Evolutionary conservation across 1,140 invertebrate genomes (phyloP).

Genomic region (Zaprionus taronus): DNA sequence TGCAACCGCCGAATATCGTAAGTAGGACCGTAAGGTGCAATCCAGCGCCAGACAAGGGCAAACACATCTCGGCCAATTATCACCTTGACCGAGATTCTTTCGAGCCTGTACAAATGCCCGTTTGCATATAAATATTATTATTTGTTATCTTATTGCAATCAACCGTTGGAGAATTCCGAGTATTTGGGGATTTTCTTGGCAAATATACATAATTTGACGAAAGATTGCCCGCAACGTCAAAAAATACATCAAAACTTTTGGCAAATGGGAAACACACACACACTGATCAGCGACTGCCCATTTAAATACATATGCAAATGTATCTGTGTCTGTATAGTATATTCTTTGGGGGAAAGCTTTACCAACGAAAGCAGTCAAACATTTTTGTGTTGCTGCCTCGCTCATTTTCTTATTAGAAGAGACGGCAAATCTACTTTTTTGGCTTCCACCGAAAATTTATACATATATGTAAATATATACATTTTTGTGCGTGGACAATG

Average conservation of each 20-base stretch:
- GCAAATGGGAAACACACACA: conserved; percentile 42
- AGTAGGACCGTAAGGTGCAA: conserved; percentile 26
- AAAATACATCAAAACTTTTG: conserved; percentile 76
- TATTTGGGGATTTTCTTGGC: conserved; percentile 38
- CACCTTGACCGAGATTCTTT: conserved; percentile 59
- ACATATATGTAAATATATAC: conserved; percentile 19
- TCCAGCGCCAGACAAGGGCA: not conserved
- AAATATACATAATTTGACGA: conserved; percentile 39
- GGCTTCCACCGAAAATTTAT: conserved; percentile 27
- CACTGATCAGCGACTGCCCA: conserved; percentile 22
- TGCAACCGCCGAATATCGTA: conserved; percentile 34
- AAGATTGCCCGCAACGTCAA: conserved; percentile 48
- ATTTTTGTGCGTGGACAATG: conserved; percentile 24
- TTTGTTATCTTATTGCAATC: conserved; percentile 1
- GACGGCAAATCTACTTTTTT: conserved; percentile 43
- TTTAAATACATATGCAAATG: not conserved
- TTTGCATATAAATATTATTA: conserved; percentile 5
- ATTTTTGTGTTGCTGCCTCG: conserved; percentile 16
- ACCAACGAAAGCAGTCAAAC: conserved; percentile 35
- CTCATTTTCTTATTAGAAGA: conserved; percentile 71
- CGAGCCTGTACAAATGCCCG: conserved; percentile 44
- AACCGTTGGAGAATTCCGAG: conserved; percentile 31
- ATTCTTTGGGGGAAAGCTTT: conserved; percentile 28
- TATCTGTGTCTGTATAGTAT: conserved; percentile 12
- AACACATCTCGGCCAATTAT: conserved; percentile 10